A percentile compares a stretch with the other conserved stretches of the same genome.
Conservation (phyloP, 2,888 invertebrate genomes). For the Dinocampus coccinellae region DNA sequence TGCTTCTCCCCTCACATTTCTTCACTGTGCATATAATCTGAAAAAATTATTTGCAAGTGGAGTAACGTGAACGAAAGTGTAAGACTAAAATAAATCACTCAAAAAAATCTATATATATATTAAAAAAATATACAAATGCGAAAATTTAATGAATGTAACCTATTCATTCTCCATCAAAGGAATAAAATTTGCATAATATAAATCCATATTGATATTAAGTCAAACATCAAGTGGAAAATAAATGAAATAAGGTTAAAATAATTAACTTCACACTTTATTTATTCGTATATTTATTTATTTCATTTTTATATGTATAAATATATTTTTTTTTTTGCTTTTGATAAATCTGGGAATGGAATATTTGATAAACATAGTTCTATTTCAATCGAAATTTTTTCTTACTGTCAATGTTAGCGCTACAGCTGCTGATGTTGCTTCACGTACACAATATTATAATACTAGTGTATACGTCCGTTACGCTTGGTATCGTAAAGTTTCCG, state of each 20-base stretch:
- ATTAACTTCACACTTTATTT: not conserved
- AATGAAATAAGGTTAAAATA: not conserved
- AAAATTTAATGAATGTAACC: not conserved
- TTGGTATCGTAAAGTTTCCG: conserved; percentile 34
- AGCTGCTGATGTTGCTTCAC: conserved; percentile 1
- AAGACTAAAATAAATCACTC: not conserved
- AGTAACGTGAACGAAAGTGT: not conserved
- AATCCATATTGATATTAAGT: not conserved
- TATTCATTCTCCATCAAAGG: not conserved
- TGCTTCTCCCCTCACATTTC: not conserved
- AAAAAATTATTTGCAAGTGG: not conserved
- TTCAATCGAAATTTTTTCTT: not conserved
- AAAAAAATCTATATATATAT: not conserved
- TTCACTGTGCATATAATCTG: not conserved
- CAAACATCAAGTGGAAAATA: not conserved
- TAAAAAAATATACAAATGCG: not conserved
- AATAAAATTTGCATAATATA: not conserved
- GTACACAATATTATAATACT: not conserved
- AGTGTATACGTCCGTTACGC: not conserved
- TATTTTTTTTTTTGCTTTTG: not conserved
- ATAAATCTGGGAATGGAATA: not conserved
- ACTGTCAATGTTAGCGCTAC: not conserved
- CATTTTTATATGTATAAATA: no score
- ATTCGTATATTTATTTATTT: not conserved
- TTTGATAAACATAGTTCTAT: not conserved